These are phyloP conservation scores for Scatophagus argus DNA, from an alignment of 2,113 vertebrate species.

Conservation along the genomic window DNA sequence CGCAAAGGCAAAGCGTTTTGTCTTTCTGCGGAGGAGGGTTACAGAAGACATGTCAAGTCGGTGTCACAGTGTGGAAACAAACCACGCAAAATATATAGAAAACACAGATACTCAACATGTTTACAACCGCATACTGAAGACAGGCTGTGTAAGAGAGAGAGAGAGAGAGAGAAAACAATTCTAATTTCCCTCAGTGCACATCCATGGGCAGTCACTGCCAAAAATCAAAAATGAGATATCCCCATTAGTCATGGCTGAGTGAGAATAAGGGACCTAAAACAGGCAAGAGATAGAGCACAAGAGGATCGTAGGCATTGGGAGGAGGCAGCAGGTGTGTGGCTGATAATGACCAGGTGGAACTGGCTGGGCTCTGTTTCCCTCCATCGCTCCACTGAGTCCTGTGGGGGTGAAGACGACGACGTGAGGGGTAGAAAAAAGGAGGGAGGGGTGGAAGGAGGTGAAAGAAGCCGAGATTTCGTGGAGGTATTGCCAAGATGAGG, in stretches of 20 bases:
- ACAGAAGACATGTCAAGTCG: slow-evolving; percentile 1
- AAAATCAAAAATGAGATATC: slow-evolving; percentile 29
- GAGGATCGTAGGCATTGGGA: slow-evolving; percentile 5
- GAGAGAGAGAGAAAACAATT: background rate
- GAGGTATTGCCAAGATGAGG: slow-evolving; percentile 48
- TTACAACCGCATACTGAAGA: background rate
- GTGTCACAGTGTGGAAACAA: background rate
- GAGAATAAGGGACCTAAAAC: slow-evolving; percentile 11
- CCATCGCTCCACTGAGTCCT: slow-evolving; percentile 60
- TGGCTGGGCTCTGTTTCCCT: slow-evolving; percentile 62
- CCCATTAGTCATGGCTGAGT: slow-evolving; percentile 30
- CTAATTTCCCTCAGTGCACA: background rate
- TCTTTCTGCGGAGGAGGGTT: background rate
- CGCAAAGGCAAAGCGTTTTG: slow-evolving; percentile 22
- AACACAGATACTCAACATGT: background rate
- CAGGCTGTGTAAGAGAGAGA: background rate
- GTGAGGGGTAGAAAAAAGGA: slow-evolving; percentile 15
- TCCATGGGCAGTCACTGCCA: background rate
- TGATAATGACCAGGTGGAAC: slow-evolving; percentile 74
- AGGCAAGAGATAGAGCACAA: slow-evolving; percentile 15
- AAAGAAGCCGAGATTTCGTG: slow-evolving; percentile 29
- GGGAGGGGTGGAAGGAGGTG: slow-evolving; percentile 31
- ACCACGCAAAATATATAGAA: background rate
- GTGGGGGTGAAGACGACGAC: slow-evolving; percentile 27
- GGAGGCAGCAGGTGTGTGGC: slow-evolving; percentile 71